phyloP scores from a whole-genome alignment of 2,888 invertebrate species.

The Cantharis rufa region DNA sequence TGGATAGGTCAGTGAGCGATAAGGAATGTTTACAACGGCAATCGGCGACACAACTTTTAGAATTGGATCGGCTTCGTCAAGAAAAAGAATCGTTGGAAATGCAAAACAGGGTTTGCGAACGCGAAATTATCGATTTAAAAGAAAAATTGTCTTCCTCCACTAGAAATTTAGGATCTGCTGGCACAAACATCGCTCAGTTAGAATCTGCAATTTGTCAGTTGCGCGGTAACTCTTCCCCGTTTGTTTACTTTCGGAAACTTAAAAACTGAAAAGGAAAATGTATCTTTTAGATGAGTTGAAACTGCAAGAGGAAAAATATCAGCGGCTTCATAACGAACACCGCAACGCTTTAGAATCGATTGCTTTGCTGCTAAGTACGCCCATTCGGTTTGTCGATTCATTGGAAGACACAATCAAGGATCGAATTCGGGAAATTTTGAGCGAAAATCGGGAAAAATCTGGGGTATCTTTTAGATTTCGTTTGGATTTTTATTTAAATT shows the following conservation, averaged over 20 bases:
- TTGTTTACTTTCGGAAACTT: background rate
- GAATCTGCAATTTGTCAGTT: constrained; percentile 70
- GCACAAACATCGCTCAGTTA: constrained; percentile 70
- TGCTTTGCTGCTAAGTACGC: constrained; percentile 71
- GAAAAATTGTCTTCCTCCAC: constrained; percentile 69
- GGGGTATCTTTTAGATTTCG: constrained; percentile 58
- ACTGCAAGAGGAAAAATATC: constrained; percentile 70
- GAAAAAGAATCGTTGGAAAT: constrained; percentile 78
- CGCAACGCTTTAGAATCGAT: constrained; percentile 73
- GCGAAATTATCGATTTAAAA: constrained; percentile 70
- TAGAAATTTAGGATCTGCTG: constrained; percentile 68
- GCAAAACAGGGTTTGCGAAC: constrained; percentile 72
- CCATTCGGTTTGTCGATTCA: constrained; percentile 75
- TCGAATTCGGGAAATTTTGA: constrained; percentile 74
- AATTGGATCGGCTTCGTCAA: constrained; percentile 73
- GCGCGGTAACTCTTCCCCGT: constrained; percentile 59
- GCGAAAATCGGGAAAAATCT: constrained; percentile 77
- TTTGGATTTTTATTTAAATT: background rate
- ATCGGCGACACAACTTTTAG: constrained; percentile 70
- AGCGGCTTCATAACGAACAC: constrained; percentile 68
- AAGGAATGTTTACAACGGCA: constrained; percentile 78
- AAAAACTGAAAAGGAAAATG: background rate
- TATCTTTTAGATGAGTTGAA: constrained; percentile 66
- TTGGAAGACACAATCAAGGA: constrained; percentile 80
- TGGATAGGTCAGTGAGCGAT: constrained; percentile 68